Evolutionary conservation across 1,140 invertebrate genomes (phyloP).

Genomic region (Scylla paramamosain): DNA sequence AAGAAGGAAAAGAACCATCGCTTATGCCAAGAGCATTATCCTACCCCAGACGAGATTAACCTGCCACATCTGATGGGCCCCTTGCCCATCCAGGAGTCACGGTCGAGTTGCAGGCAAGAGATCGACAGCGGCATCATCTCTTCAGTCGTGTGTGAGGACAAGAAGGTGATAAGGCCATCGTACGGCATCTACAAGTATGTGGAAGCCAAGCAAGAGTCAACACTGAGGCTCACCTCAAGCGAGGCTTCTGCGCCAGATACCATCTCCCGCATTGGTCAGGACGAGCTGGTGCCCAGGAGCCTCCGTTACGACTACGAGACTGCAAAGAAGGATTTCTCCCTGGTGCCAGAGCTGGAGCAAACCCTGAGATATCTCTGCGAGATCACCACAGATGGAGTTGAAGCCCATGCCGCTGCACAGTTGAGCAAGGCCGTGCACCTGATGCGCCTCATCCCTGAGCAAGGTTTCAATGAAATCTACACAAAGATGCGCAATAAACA

Average conservation of each 20-base stretch:
- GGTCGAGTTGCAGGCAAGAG: slow-evolving; percentile 64
- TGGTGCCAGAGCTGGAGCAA: slow-evolving; percentile 57
- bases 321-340: slow-evolving; percentile 30
- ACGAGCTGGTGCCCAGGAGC: neutral
- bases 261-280: slow-evolving; percentile 19
- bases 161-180: slow-evolving; percentile 57
- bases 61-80: slow-evolving; percentile 58
- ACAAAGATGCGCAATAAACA: slow-evolving; percentile 30
- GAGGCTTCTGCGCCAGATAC: neutral
- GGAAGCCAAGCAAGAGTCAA: slow-evolving; percentile 60
- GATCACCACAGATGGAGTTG: slow-evolving; percentile 42
- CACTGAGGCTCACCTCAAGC: slow-evolving; percentile 46
- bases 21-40: slow-evolving; percentile 63
- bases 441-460: slow-evolving; percentile 49
- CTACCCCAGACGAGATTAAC: slow-evolving; percentile 42
- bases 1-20: slow-evolving; percentile 69
- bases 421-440: slow-evolving; percentile 46
- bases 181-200: slow-evolving; percentile 62
- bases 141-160: slow-evolving; percentile 65
- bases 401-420: slow-evolving; percentile 37
- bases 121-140: slow-evolving; percentile 62
- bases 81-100: slow-evolving; percentile 61
- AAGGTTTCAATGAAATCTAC: slow-evolving; percentile 4
- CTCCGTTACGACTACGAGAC: slow-evolving; percentile 50
- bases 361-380: slow-evolving; percentile 48